These are phyloP conservation scores for Brachionus calyciflorus DNA, from an alignment of 1,140 invertebrate genomes.

Conservation along the genomic window DNA sequence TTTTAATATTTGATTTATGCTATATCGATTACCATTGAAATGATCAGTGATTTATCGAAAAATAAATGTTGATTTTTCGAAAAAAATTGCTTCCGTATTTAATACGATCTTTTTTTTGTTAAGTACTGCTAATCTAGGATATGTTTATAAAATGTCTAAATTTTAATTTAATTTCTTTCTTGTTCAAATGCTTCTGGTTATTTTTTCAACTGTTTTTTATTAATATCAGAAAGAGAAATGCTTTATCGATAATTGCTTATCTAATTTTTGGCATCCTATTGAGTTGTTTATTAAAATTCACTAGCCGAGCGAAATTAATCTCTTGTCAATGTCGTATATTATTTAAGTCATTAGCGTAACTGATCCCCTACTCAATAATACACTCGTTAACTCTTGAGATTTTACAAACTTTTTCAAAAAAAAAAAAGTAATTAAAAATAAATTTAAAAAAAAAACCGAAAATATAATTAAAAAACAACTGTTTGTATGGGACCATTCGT, in stretches of 20 bases:
- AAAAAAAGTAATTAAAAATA: too few species aligned
- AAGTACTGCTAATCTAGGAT: too few species aligned
- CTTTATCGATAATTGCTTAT: too few species aligned
- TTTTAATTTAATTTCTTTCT: too few species aligned
- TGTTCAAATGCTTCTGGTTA: too few species aligned
- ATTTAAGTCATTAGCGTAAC: neutral
- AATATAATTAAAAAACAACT: too few species aligned
- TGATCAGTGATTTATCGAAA: conserved; percentile 35
- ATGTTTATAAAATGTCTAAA: too few species aligned
- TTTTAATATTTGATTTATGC: conserved; percentile 39
- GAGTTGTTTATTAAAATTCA: neutral
- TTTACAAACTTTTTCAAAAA: conserved; percentile 1
- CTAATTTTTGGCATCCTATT: conserved; percentile 10
- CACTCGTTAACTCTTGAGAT: neutral
- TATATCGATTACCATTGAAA: conserved; percentile 14
- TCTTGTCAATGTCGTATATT: neutral
- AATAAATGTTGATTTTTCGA: conserved; percentile 41
- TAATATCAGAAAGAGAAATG: too few species aligned
- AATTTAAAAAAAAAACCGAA: too few species aligned
- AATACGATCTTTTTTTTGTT: too few species aligned
- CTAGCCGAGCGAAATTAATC: conserved; percentile 13
- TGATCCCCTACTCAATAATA: neutral
- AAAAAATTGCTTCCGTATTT: conserved; percentile 5
- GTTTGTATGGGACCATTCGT: too few species aligned
- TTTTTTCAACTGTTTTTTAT: too few species aligned